Percentiles rank a stretch among this genome's conserved stretches.
phyloP scores from a whole-genome alignment of 2,797 vertebrate species.

The Pipistrellus pipistrellus region DNA sequence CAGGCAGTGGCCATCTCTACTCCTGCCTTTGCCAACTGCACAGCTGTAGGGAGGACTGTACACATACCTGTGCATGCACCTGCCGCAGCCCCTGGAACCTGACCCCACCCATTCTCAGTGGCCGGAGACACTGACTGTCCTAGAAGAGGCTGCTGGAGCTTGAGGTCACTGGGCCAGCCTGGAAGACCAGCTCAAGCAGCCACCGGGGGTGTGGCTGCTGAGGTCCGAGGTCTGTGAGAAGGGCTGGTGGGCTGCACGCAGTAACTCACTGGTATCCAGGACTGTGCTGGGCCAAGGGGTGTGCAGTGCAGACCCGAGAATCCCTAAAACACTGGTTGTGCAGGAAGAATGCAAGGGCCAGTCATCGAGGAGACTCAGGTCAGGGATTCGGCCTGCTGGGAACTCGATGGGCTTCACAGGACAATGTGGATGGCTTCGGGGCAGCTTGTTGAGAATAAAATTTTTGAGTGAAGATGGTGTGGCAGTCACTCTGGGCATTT shows the following conservation, averaged over 20 bases:
- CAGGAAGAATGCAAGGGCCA: rapidly evolving
- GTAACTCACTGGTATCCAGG: rapidly evolving
- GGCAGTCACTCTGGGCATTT: not conserved
- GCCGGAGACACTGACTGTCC: not conserved
- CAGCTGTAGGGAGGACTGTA: not conserved
- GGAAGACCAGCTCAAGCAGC: rapidly evolving
- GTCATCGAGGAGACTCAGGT: rapidly evolving
- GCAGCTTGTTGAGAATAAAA: no score
- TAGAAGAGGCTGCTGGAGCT: not conserved
- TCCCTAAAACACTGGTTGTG: rapidly evolving
- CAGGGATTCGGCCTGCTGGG: not conserved
- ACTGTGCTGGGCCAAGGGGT: not conserved
- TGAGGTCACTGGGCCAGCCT: rapidly evolving
- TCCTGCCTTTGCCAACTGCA: not conserved
- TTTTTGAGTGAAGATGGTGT: not conserved
- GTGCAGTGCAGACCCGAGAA: rapidly evolving
- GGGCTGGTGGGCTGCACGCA: not conserved
- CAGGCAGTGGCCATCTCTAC: not conserved
- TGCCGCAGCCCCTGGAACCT: rapidly evolving
- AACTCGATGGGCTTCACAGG: rapidly evolving
- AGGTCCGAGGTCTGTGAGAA: no score
- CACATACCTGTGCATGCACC: no score
- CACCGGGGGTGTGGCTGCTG: rapidly evolving
- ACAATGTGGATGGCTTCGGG: rapidly evolving
- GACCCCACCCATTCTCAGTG: rapidly evolving